phyloP scores from a whole-genome alignment of 2,797 vertebrate genomes.

The Sarcoramphus papa region DNA sequence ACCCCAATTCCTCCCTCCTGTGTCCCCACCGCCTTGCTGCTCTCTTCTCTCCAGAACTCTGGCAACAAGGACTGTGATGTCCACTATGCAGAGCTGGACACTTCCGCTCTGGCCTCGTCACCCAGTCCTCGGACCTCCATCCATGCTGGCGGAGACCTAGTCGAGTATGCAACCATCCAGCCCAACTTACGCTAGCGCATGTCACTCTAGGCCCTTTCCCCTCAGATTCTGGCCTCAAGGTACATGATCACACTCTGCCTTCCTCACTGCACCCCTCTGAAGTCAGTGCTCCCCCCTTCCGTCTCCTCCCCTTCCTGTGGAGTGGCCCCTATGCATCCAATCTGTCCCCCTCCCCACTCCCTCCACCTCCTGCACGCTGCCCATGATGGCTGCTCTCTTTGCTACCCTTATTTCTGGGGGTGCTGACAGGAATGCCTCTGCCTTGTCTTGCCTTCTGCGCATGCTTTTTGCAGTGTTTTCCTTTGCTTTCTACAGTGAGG shows the following conservation, averaged over 20 bases:
- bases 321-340: background rate
- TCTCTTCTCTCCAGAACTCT: constrained; percentile 84
- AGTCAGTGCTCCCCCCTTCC: background rate
- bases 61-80: constrained; percentile 87
- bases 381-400: background rate
- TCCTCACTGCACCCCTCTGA: background rate
- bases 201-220: constrained; percentile 84
- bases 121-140: constrained; percentile 82
- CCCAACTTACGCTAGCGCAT: constrained; percentile 88
- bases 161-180: constrained; percentile 85
- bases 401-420: background rate
- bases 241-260: constrained; percentile 76
- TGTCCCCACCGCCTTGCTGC: constrained; percentile 37
- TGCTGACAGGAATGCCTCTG: background rate
- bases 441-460: constrained; percentile 2
- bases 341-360: background rate
- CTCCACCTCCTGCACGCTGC: background rate
- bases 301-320: background rate
- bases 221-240: constrained; percentile 88
- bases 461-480: background rate
- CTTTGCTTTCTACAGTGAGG: background rate
- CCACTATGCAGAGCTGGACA: constrained; percentile 95
- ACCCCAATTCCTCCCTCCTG: background rate
- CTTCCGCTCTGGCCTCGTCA: constrained; percentile 86
- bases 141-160: constrained; percentile 82